These are phyloP conservation scores for Agrypnia vestita DNA, from an alignment of 1,140 invertebrate species.

Conservation along the genomic window DNA sequence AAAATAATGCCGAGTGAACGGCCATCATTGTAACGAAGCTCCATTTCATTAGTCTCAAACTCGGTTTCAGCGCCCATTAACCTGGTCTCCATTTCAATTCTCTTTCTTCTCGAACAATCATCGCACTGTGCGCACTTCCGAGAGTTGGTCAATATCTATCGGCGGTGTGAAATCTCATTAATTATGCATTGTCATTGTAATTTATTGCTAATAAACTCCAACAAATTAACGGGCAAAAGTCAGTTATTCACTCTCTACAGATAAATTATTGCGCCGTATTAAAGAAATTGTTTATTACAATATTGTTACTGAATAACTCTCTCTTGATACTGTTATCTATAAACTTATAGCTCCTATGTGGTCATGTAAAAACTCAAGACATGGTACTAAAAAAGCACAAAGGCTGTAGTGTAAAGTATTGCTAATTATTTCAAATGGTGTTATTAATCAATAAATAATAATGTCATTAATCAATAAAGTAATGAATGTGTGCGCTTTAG, in stretches of 20 bases:
- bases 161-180: conserved; percentile 17
- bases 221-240: neutral
- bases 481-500: no score
- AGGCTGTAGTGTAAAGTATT: no score
- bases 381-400: no score
- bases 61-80: conserved; percentile 3
- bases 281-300: no score
- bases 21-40: neutral
- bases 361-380: no score
- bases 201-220: neutral
- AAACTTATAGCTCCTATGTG: no score
- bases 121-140: conserved; percentile 19
- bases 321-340: no score
- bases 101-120: conserved; percentile 13
- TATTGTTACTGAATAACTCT: no score
- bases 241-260: neutral
- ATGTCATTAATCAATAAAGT: no score
- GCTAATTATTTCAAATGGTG: no score
- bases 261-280: neutral
- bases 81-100: conserved; percentile 20
- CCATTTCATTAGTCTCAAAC: conserved; percentile 1
- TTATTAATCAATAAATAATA: no score
- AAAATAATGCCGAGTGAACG: neutral
- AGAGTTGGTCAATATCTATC: conserved; percentile 8
- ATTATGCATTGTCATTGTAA: conserved; percentile 14